Evolutionary conservation across 2,113 vertebrate species (phyloP).

Genomic region (Hypanus sabinus): DNA sequence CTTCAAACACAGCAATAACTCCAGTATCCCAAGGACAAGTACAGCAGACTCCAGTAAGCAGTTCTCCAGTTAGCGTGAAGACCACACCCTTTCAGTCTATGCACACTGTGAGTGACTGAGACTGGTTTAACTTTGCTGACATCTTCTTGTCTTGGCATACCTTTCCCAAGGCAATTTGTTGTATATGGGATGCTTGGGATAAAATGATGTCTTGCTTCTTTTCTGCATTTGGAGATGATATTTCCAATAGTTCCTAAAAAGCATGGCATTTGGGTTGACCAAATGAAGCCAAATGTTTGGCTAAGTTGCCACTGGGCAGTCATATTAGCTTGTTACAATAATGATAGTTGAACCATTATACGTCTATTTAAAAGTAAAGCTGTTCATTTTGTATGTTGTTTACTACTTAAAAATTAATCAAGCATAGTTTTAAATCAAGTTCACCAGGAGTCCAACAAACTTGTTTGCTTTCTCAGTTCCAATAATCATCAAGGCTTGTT

Average conservation of each 20-base stretch:
- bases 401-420: not conserved
- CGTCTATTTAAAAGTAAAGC: too few species aligned
- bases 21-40: constrained; percentile 50
- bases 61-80: constrained; percentile 52
- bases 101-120: constrained; percentile 67
- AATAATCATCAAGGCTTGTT: too few species aligned
- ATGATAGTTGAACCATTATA: not conserved
- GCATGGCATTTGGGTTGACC: too few species aligned
- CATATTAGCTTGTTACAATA: not conserved
- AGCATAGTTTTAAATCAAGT: too few species aligned
- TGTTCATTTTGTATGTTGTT: not conserved
- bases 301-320: not conserved
- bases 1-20: constrained; percentile 49
- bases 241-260: too few species aligned
- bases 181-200: not conserved
- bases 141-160: not conserved
- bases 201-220: not conserved
- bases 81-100: constrained; percentile 70
- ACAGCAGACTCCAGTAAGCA: constrained; percentile 66
- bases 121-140: constrained; percentile 12
- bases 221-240: not conserved
- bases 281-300: not conserved
- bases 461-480: too few species aligned
- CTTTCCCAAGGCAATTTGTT: not conserved
- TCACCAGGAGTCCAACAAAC: too few species aligned